Evolutionary conservation across 2,113 vertebrate genomes (phyloP).

Genomic region (Parotia lawesii): DNA sequence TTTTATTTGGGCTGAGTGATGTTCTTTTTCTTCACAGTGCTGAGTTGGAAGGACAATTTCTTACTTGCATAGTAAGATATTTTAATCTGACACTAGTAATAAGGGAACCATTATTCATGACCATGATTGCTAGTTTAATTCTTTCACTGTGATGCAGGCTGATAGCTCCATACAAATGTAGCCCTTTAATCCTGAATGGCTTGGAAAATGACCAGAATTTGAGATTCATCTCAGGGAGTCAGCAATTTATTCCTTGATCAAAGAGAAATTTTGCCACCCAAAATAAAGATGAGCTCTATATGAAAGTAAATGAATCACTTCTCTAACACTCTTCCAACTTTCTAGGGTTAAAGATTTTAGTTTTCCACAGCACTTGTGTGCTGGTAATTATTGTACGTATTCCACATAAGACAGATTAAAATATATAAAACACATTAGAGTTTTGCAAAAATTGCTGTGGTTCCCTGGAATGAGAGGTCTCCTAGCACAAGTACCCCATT

Average conservation of each 20-base stretch:
- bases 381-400: neutral
- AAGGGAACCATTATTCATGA: neutral
- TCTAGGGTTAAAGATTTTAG: neutral
- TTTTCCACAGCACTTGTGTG: neutral
- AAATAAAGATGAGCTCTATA: neutral
- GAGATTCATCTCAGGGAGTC: neutral
- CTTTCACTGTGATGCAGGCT: neutral
- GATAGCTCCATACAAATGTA: neutral
- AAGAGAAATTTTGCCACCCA: neutral
- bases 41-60: neutral
- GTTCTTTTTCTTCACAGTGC: neutral
- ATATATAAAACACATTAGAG: neutral
- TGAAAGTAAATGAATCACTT: neutral
- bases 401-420: neutral
- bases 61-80: neutral
- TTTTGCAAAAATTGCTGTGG: neutral
- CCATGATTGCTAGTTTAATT: neutral
- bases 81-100: neutral
- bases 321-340: neutral
- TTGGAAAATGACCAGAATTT: neutral
- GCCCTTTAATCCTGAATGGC: neutral
- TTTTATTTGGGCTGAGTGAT: neutral
- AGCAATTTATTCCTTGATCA: neutral
- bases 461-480: neutral
- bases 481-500: neutral